These are phyloP conservation scores for Drosophila neoperkinsi DNA, from an alignment of 2,888 invertebrate genomes.

Conservation along the genomic window DNA sequence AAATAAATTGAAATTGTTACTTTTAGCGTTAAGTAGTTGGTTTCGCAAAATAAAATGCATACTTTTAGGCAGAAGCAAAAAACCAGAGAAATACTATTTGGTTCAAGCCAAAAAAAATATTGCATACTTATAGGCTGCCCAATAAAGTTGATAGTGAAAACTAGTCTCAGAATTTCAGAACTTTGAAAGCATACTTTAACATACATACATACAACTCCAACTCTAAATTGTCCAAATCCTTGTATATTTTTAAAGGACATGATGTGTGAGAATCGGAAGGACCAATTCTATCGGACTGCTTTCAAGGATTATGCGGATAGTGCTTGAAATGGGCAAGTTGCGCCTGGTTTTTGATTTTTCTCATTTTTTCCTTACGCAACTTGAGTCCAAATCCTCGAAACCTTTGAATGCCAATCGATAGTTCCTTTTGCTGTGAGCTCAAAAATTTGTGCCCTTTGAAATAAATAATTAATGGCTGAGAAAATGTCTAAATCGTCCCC, in stretches of 20 bases:
- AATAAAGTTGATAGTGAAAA: neutral
- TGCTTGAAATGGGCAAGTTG: too few relatives aligned
- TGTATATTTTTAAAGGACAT: too few relatives aligned
- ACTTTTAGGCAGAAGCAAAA: neutral
- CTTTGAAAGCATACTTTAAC: neutral
- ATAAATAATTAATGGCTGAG: neutral
- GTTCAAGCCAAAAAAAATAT: accelerated
- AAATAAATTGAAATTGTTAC: too few relatives aligned
- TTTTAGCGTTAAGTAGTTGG: too few relatives aligned
- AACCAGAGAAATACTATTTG: accelerated
- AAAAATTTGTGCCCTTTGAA: neutral
- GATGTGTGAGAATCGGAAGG: too few relatives aligned
- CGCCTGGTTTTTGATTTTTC: too few relatives aligned
- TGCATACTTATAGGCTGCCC: neutral
- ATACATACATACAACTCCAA: too few relatives aligned
- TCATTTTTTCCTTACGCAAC: too few relatives aligned
- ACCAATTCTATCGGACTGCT: too few relatives aligned
- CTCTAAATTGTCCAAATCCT: too few relatives aligned
- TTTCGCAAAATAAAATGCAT: neutral
- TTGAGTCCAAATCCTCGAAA: neutral
- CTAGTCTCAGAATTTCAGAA: too few relatives aligned
- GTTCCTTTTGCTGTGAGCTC: neutral
- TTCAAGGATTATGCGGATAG: too few relatives aligned
- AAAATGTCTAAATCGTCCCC: neutral
- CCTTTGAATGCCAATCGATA: neutral